Evolutionary conservation across 2,797 vertebrate species (phyloP).

Genomic region (Dipus sagitta): DNA sequence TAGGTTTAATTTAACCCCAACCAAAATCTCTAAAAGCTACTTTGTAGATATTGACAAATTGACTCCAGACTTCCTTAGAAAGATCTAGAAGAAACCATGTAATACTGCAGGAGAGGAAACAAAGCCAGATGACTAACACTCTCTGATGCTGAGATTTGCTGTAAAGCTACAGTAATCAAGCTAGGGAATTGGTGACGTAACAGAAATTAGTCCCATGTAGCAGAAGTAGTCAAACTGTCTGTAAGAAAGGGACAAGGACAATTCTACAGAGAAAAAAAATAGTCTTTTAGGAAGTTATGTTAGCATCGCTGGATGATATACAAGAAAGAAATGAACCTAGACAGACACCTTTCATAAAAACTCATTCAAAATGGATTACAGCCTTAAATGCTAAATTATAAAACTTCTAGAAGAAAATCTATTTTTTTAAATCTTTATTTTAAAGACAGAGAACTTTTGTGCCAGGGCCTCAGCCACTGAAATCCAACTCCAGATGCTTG

Average conservation of each 20-base stretch:
- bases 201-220: neutral
- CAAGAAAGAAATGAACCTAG: neutral
- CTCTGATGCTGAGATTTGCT: neutral
- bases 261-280: neutral
- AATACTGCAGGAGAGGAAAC: neutral
- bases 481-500: too few species aligned
- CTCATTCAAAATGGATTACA: neutral
- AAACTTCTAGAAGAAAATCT: neutral
- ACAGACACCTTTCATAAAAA: neutral
- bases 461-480: too few species aligned
- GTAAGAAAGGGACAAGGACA: constrained; percentile 11
- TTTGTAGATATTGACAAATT: neutral
- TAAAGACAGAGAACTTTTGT: too few species aligned
- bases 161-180: neutral
- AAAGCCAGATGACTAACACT: neutral
- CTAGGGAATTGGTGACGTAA: neutral
- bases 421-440: too few species aligned
- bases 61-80: neutral
- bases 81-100: neutral
- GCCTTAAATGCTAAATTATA: neutral
- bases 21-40: neutral
- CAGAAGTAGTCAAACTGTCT: neutral
- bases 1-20: neutral
- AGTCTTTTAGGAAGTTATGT: neutral
- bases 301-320: neutral